These are phyloP conservation scores for Eufriesea mexicana DNA, from an alignment of 1,140 invertebrate species.

Conservation along the genomic window DNA sequence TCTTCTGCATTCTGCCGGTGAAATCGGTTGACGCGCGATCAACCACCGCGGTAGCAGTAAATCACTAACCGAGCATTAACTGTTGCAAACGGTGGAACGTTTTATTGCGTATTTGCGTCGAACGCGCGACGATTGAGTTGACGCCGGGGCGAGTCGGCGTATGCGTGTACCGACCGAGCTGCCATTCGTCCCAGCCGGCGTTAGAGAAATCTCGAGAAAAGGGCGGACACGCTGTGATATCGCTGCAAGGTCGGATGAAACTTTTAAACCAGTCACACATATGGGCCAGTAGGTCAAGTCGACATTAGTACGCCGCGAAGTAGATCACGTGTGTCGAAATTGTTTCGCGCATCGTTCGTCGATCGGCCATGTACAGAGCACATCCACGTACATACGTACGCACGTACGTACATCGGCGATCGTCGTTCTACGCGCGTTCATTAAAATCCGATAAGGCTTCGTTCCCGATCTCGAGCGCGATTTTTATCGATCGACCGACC, in stretches of 20 bases:
- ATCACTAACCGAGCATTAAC: constrained; percentile 47
- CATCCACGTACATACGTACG: too few relatives aligned
- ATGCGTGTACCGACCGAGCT: neutral
- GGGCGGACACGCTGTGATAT: constrained; percentile 33
- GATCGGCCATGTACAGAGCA: neutral
- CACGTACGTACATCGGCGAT: too few relatives aligned
- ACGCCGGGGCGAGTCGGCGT: neutral
- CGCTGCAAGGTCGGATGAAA: constrained; percentile 50
- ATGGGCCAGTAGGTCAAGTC: constrained; percentile 53
- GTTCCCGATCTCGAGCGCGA: neutral
- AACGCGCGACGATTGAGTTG: constrained; percentile 5
- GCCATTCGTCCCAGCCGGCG: too few relatives aligned
- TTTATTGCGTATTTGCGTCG: constrained; percentile 29
- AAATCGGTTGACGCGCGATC: constrained; percentile 51
- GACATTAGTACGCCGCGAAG: constrained; percentile 44
- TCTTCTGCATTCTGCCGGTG: constrained; percentile 35
- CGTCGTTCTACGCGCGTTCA: neutral
- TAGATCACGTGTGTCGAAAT: constrained; percentile 34
- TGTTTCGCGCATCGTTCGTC: neutral
- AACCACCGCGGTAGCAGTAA: constrained; percentile 43
- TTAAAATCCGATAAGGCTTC: constrained; percentile 24
- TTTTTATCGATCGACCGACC: constrained; percentile 6
- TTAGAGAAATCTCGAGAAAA: constrained; percentile 39
- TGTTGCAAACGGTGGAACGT: constrained; percentile 31
- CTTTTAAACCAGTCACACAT: constrained; percentile 41